phyloP scores from a whole-genome alignment of 2,888 invertebrate genomes.

The Meloe dianella region DNA sequence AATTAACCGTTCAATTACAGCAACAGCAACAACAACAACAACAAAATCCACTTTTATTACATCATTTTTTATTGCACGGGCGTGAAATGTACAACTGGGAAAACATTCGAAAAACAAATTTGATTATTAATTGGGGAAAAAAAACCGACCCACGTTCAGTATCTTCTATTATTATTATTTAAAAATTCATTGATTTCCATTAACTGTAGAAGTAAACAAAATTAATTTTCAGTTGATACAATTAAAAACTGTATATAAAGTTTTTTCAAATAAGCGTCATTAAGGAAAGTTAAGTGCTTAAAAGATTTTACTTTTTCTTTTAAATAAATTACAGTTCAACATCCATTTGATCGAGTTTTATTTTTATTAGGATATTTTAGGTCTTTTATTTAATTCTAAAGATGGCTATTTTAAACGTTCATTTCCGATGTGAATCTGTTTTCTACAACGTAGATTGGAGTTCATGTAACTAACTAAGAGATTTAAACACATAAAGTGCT shows the following conservation, averaged over 20 bases:
- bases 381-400: neutral
- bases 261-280: neutral
- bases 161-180: no score
- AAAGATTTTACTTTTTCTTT: neutral
- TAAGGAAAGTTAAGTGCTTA: neutral
- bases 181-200: no score
- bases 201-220: no score
- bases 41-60: neutral
- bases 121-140: neutral
- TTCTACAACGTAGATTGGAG: neutral
- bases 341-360: neutral
- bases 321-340: neutral
- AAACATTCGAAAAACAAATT: neutral
- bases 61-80: neutral
- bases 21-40: neutral
- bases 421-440: constrained; percentile 10
- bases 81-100: neutral
- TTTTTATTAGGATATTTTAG: neutral
- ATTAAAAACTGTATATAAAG: no score
- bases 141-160: neutral
- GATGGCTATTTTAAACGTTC: neutral
- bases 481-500: neutral
- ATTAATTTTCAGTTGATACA: no score
- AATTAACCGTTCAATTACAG: neutral
- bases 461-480: neutral